Evolutionary conservation across 2,113 vertebrate species (phyloP).

Genomic region (Bambusicola thoracicus): DNA sequence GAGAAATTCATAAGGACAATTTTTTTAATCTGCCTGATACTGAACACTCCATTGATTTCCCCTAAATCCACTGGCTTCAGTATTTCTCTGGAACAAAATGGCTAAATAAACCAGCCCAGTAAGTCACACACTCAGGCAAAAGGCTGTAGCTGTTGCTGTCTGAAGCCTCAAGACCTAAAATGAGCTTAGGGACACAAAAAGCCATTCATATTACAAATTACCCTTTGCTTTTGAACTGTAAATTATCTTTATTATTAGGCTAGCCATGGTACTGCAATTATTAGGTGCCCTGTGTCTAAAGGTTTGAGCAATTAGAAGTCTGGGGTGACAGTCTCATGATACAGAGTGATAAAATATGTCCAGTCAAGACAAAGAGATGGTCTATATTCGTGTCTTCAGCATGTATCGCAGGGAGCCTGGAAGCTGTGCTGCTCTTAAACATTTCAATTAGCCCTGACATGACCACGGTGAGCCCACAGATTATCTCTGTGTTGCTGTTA

Average conservation of each 20-base stretch:
- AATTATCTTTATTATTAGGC: slow-evolving; percentile 81
- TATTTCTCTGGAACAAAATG: slow-evolving; percentile 21
- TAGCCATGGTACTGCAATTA: slow-evolving; percentile 77
- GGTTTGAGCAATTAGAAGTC: slow-evolving; percentile 79
- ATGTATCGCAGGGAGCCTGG: slow-evolving; percentile 60
- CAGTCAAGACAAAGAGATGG: slow-evolving; percentile 74
- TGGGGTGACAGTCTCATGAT: slow-evolving; percentile 66
- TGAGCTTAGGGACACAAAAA: slow-evolving; percentile 65
- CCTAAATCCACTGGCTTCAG: not conserved
- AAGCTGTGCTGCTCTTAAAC: slow-evolving; percentile 66
- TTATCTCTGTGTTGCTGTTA: slow-evolving; percentile 65
- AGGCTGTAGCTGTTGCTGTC: slow-evolving; percentile 19
- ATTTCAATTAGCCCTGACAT: slow-evolving; percentile 74
- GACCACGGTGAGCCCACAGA: slow-evolving; percentile 67
- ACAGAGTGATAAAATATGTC: slow-evolving; percentile 76
- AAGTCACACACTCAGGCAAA: slow-evolving; percentile 9
- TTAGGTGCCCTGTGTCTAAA: slow-evolving; percentile 78
- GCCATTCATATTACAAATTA: slow-evolving; percentile 72
- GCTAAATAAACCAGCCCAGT: slow-evolving; percentile 24
- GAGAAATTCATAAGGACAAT: not conserved
- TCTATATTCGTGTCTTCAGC: slow-evolving; percentile 64
- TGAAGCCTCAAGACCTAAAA: slow-evolving; percentile 44
- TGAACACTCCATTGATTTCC: slow-evolving; percentile 37
- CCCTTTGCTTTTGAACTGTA: slow-evolving; percentile 77
- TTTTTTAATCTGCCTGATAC: not conserved